Evolutionary conservation across 2,888 invertebrate genomes (phyloP).

Genomic region (Uloborus plumipes): DNA sequence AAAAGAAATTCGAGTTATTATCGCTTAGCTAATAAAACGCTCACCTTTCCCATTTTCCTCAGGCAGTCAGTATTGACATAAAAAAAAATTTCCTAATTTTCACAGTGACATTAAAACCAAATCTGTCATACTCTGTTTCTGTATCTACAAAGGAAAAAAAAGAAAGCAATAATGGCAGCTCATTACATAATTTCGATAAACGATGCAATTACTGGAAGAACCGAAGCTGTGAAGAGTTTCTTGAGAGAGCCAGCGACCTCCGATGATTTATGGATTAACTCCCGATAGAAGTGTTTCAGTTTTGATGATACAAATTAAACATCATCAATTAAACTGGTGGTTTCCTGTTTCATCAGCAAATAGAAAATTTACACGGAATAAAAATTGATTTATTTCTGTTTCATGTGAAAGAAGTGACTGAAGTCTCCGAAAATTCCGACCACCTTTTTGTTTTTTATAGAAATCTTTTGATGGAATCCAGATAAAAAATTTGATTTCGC

Average conservation of each 20-base stretch:
- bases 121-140: not conserved
- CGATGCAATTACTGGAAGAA: slow-evolving; percentile 4
- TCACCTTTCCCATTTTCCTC: not conserved
- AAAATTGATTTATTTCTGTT: no score
- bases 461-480: no score
- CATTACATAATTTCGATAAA: slow-evolving; percentile 29
- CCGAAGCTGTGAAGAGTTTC: no score
- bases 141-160: not conserved
- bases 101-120: slow-evolving; percentile 1
- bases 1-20: slow-evolving; percentile 30
- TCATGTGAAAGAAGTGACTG: no score
- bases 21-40: slow-evolving; percentile 22
- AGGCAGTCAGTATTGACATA: slow-evolving; percentile 22
- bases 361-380: no score
- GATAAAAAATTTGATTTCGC: no score
- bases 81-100: slow-evolving; percentile 21
- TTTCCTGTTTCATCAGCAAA: no score
- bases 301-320: slow-evolving; percentile 23
- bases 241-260: no score
- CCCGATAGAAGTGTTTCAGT: slow-evolving; percentile 13
- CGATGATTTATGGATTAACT: no score
- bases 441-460: no score
- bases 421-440: no score
- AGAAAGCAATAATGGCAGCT: slow-evolving; percentile 27
- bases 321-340: slow-evolving; percentile 28